Evolutionary conservation across 2,797 vertebrate genomes (phyloP).

Genomic region (Bovichtus variegatus): DNA sequence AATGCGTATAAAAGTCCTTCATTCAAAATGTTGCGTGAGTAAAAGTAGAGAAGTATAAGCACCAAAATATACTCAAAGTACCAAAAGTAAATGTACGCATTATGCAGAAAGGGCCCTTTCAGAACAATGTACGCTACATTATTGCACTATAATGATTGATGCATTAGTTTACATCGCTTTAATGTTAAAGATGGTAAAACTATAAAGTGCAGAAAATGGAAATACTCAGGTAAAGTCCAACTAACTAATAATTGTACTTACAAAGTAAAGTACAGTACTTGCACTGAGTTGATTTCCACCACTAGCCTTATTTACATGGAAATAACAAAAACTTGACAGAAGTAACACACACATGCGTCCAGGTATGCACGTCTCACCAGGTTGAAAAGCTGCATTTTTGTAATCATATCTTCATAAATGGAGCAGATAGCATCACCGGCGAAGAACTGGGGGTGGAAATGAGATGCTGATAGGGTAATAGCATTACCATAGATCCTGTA

Average conservation of each 20-base stretch:
- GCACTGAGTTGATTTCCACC: not conserved
- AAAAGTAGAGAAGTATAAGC: no score
- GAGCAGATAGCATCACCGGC: slow-evolving; percentile 67
- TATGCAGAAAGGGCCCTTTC: not conserved
- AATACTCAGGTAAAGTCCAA: no score
- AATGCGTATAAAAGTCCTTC: not conserved
- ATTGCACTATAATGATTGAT: not conserved
- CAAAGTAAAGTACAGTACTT: not conserved
- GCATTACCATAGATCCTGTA: slow-evolving; percentile 60
- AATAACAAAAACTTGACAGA: not conserved
- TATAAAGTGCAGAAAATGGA: not conserved
- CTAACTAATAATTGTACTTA: not conserved
- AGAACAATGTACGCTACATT: not conserved
- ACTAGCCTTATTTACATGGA: not conserved
- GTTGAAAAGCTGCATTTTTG: slow-evolving; percentile 49
- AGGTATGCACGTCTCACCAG: slow-evolving; percentile 17
- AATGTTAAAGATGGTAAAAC: not conserved
- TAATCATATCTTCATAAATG: slow-evolving; percentile 66
- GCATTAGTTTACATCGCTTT: not conserved
- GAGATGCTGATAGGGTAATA: slow-evolving; percentile 66
- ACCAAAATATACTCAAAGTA: not conserved
- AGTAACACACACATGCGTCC: not conserved
- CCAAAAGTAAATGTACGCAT: not conserved
- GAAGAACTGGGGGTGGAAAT: slow-evolving; percentile 66
- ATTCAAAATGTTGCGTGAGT: not conserved